Conservation (phyloP, 2,797 vertebrate species). For the Rousettus madagascariensis region DNA sequence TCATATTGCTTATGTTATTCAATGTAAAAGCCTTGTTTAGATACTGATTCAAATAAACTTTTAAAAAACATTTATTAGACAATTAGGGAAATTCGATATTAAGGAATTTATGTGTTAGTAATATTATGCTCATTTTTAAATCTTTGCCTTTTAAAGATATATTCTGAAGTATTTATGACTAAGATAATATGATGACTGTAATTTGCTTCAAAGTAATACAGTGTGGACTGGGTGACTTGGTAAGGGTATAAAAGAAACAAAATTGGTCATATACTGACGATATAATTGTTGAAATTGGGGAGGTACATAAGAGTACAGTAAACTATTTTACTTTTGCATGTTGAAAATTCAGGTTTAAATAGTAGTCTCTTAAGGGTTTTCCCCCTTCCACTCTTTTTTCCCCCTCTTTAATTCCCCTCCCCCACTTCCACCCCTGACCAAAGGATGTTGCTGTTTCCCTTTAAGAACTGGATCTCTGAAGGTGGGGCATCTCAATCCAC, state of each 20-base stretch:
- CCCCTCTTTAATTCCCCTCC: no score
- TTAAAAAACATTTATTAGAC: background rate
- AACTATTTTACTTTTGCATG: background rate
- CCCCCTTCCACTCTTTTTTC: background rate
- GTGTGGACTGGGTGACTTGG: background rate
- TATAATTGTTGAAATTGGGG: background rate
- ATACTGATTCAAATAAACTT: background rate
- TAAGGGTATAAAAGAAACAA: background rate
- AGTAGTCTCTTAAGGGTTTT: background rate
- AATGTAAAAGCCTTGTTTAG: background rate
- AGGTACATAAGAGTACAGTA: background rate
- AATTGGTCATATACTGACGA: background rate
- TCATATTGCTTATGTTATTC: background rate
- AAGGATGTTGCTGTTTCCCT: no score
- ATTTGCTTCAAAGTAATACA: background rate
- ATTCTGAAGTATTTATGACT: conserved; percentile 1
- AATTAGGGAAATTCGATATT: conserved; percentile 1
- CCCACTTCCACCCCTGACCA: no score
- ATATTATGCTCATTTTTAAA: background rate
- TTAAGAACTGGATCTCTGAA: no score
- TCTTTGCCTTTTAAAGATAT: background rate
- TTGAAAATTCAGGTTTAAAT: background rate
- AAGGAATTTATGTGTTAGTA: background rate
- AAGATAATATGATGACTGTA: background rate
- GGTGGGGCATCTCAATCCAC: no score